These are phyloP conservation scores for Andrena bicolor DNA, from an alignment of 2,888 invertebrate genomes.

Conservation along the genomic window DNA sequence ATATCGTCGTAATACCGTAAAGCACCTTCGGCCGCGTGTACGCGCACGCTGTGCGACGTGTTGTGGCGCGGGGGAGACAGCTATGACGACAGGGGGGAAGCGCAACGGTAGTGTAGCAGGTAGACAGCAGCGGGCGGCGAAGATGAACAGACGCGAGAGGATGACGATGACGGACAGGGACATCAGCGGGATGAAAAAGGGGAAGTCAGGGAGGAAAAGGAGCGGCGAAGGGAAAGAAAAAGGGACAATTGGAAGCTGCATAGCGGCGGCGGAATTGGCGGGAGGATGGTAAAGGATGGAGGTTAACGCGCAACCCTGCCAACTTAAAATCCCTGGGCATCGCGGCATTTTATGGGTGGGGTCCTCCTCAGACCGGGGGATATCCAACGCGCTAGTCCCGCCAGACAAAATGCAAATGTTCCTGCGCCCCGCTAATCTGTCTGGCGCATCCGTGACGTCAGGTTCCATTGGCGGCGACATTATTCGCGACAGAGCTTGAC, in stretches of 20 bases:
- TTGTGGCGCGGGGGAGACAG: constrained; percentile 46
- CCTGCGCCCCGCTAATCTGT: constrained; percentile 81
- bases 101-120: constrained; percentile 57
- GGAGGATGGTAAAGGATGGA: constrained; percentile 56
- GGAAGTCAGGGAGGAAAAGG: constrained; percentile 30
- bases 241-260: constrained; percentile 38
- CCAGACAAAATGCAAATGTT: constrained; percentile 83
- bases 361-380: constrained; percentile 63
- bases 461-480: constrained; percentile 76
- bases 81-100: constrained; percentile 58
- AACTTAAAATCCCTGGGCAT: constrained; percentile 60
- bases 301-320: constrained; percentile 68
- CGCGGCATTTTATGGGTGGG: constrained; percentile 77
- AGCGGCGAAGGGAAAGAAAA: constrained; percentile 24
- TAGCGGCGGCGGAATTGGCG: constrained; percentile 51
- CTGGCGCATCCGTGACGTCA: constrained; percentile 83
- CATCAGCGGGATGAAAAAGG: not conserved
- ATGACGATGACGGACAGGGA: constrained; percentile 44
- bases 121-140: constrained; percentile 54
- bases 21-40: constrained; percentile 58
- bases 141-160: constrained; percentile 50
- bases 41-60: constrained; percentile 18
- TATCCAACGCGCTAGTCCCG: constrained; percentile 63
- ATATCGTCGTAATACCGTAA: constrained; percentile 78
- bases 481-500: constrained; percentile 37